Conservation (phyloP, 1,140 invertebrate species). For the Cyclargus thomasi region DNA sequence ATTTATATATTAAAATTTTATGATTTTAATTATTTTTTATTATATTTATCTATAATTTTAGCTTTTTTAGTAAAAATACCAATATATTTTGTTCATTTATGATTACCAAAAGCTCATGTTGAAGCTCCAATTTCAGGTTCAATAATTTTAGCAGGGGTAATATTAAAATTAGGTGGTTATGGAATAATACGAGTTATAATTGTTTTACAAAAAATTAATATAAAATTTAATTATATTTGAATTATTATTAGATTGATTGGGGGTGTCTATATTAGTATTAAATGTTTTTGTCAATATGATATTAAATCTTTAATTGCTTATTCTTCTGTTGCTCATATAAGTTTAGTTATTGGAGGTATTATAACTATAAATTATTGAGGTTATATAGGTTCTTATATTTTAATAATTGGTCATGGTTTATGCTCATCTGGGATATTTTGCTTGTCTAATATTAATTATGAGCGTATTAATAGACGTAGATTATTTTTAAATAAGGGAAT, state of each 20-base stretch:
- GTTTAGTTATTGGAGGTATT: constrained; percentile 70
- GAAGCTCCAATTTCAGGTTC: constrained; percentile 82
- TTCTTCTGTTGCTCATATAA: constrained; percentile 79
- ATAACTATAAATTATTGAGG: constrained; percentile 69
- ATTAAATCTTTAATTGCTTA: constrained; percentile 79
- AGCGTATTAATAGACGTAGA: constrained; percentile 66
- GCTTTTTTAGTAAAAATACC: constrained; percentile 83
- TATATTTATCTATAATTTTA: constrained; percentile 74
- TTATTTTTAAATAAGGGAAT: constrained; percentile 69
- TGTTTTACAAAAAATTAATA: constrained; percentile 56
- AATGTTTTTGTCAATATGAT: constrained; percentile 78
- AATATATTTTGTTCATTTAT: constrained; percentile 82
- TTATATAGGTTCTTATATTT: constrained; percentile 66
- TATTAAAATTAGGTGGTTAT: constrained; percentile 82
- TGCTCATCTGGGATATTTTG: constrained; percentile 82
- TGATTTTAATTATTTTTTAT: constrained; percentile 63
- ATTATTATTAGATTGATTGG: constrained; percentile 76
- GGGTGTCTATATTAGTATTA: constrained; percentile 73
- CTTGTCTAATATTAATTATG: constrained; percentile 80
- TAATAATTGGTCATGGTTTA: constrained; percentile 81
- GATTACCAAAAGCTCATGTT: constrained; percentile 84
- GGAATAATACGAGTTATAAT: constrained; percentile 76
- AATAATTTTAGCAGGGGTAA: constrained; percentile 82
- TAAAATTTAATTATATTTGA: constrained; percentile 68
- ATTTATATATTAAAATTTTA: constrained; percentile 70